Percentiles rank a stretch among this genome's conserved stretches.
phyloP scores from a whole-genome alignment of 2,797 vertebrate species.

The Glossophaga mutica region DNA sequence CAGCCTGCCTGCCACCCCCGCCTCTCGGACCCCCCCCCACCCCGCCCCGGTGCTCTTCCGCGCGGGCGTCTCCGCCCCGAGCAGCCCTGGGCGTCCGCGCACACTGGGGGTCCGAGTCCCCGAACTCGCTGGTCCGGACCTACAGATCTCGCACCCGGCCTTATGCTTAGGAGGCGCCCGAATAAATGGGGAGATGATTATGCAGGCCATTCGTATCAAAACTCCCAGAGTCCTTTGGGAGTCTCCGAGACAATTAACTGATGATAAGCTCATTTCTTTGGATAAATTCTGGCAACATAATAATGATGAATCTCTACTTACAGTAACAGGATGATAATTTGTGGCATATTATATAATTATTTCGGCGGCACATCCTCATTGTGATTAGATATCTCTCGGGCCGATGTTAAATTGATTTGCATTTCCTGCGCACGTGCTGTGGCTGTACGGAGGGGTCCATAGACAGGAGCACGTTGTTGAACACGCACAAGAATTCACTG shows the following conservation, averaged over 20 bases:
- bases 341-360: constrained; percentile 42
- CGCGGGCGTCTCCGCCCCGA: no score
- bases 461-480: neutral
- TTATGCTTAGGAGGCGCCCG: neutral
- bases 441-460: neutral
- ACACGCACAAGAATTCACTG: neutral
- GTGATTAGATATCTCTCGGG: constrained; percentile 31
- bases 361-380: constrained; percentile 33
- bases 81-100: no score
- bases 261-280: constrained; percentile 43
- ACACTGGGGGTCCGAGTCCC: no score
- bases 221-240: constrained; percentile 3
- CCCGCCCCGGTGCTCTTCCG: no score
- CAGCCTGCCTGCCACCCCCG: no score
- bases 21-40: no score
- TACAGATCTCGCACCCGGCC: neutral
- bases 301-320: constrained; percentile 51
- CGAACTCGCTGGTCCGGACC: no score
- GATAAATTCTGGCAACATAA: constrained; percentile 41
- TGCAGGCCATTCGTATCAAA: constrained; percentile 2
- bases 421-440: constrained; percentile 1
- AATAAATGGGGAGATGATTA: constrained; percentile 6
- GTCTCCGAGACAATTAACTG: constrained; percentile 19
- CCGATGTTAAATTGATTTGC: constrained; percentile 50
- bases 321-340: constrained; percentile 51